Conservation (phyloP, 1,140 invertebrate genomes). For the Ostrea edulis region DNA sequence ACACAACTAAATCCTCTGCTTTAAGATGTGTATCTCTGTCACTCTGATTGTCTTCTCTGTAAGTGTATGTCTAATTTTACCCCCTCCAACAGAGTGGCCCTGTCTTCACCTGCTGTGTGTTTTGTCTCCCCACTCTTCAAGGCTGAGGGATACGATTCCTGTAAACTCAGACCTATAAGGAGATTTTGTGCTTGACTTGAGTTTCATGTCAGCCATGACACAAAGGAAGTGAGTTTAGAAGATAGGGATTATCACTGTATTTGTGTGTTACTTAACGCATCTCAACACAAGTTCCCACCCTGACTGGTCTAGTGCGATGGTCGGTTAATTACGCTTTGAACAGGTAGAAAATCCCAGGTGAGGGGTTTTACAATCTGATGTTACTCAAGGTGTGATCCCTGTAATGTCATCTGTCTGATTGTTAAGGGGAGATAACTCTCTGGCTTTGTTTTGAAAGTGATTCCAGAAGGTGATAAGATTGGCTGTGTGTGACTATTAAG, state of each 20-base stretch:
- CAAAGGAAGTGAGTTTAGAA: neutral
- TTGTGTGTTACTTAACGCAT: neutral
- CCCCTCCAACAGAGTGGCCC: neutral
- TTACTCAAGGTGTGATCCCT: neutral
- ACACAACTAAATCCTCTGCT: neutral
- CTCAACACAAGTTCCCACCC: neutral
- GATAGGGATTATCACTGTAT: neutral
- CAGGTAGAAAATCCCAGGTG: constrained; percentile 17
- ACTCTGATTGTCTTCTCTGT: neutral
- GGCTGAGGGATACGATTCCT: neutral
- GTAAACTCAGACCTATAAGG: neutral
- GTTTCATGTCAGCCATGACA: neutral
- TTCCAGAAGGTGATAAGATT: constrained; percentile 2
- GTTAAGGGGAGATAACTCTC: neutral
- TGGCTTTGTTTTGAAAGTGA: neutral
- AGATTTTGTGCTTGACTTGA: neutral
- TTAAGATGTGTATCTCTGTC: neutral
- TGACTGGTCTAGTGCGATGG: neutral
- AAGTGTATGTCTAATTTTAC: neutral
- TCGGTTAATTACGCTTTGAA: neutral
- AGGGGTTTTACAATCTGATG: neutral
- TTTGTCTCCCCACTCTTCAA: neutral
- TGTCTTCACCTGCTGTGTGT: neutral
- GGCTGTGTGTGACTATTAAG: neutral
- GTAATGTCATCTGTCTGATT: neutral